Percentiles rank a stretch among this genome's conserved stretches.
Conservation (phyloP, 2,888 invertebrate species). For the Ischnus inquisitorius region DNA sequence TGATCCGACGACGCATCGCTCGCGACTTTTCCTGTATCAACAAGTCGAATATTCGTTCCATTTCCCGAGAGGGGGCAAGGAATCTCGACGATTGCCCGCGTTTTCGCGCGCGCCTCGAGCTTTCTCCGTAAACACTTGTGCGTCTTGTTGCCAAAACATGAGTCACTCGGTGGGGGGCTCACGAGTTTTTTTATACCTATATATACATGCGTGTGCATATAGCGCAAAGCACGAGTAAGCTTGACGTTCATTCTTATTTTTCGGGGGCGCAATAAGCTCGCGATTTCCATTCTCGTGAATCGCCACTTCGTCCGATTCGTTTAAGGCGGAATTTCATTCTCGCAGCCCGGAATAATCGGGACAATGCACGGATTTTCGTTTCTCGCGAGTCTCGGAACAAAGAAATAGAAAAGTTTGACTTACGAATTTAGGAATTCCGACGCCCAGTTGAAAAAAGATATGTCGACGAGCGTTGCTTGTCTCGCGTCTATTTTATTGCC, state of each 20-base stretch:
- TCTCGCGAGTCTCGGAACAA: background rate
- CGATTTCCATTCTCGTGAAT: too few species aligned
- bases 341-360: too few species aligned
- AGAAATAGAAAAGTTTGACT: background rate
- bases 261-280: constrained; percentile 39
- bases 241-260: constrained; percentile 30
- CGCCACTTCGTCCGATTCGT: too few species aligned
- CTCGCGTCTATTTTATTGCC: too few species aligned
- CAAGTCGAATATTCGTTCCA: background rate
- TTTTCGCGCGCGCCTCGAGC: background rate
- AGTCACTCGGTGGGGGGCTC: constrained; percentile 1
- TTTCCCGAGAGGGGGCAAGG: background rate
- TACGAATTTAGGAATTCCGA: constrained; percentile 31
- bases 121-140: constrained; percentile 10
- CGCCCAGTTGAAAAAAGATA: background rate
- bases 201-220: background rate
- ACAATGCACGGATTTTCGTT: too few species aligned
- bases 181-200: background rate
- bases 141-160: constrained; percentile 27
- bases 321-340: too few species aligned
- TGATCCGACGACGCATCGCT: constrained; percentile 9
- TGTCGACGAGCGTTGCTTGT: background rate
- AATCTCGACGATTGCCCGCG: background rate
- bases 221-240: background rate
- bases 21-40: constrained; percentile 9